Base-by-base conservation (phyloP, 2,113 vertebrate genomes). In the Bubo blakistoni region DNA sequence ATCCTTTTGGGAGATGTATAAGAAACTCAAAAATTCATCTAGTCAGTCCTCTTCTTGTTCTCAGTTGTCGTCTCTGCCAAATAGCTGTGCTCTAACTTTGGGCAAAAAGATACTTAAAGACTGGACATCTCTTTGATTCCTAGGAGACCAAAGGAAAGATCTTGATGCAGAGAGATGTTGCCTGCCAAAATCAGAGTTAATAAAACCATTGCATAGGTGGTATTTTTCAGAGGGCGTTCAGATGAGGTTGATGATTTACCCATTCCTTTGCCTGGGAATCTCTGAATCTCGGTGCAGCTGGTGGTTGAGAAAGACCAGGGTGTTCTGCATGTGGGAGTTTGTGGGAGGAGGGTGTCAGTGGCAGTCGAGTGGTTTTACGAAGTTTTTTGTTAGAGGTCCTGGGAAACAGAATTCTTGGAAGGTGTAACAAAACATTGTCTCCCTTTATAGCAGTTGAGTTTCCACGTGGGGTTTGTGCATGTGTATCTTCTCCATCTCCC, bases 401-500 rank as follows among this genome's bases (percentile, higher is more conserved):
- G n/a, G 55, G 65, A 81, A 57, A 47, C 57, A 51, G 70, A 78
- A 32, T 67, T 87, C 47, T 54, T 51, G 18, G 42, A 36, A 70
- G 32, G 6, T 26, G 6, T 10, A 49, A 67, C 7, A n/a, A 52
- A 57, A 20, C 34, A 2, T 20, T 0, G 1, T 32, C 29, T 80
- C 18, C 32, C 21, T 57, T 42, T 7, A 4, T 1, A 32, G 80
- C 49, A 42, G 32, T 1, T 16, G 67, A 10, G 40, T 86, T 74
- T 71, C 32, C 44, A 29, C 0, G 3, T 5, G 22, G 16, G 32
- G 9, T 52, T 51, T 62, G 74, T 51, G 14, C 49, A 0, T 13
- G 13, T 22, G 44, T 32, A 20, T 63, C n/a, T 47, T 80, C 62
- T 58, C 30, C 34, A 40, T 17, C 66, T 71, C 57, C 27, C 16